Evolutionary conservation across 2,888 invertebrate genomes (phyloP), one percentile per base, ranked within the genome.

Genomic region (Amblyteles armatorius): DNA sequence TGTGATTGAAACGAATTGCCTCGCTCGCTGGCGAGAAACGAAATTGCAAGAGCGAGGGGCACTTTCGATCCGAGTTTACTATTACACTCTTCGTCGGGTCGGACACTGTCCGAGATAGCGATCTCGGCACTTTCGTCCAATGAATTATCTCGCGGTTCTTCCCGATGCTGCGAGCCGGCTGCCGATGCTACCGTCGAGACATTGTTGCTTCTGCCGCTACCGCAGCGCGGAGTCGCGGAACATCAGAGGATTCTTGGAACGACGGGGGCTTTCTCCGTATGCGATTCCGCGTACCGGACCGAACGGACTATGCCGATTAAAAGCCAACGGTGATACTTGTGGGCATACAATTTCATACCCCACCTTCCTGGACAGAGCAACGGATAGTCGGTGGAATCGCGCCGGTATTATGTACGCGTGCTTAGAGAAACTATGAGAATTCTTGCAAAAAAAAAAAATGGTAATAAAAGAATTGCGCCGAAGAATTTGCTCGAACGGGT

Each of bases 1-100:
- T 82, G 84, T 86, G 87, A 87, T 88, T 88, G 86, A 88, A 88
- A 87, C 86, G 82, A 87, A 83, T 81, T 86, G 87, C 88, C 82
- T 69, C 82, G 77, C 77, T 60, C 67, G 67, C 48, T 50, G 77
- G 78, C 83, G 86, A 82, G 85, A 87, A 85, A 87, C 86, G 73
- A 87, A 87, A 88, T 87, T 86, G 87, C 86, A 81, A 86, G 80
- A 87, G 84, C 84, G 71, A 63, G 71, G 22, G 29, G 67, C 76
- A 79, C 82, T 85, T 83, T 83, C 72, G 85, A 83, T 83, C 72
- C 79, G 67, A 77, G 52, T 82, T 50, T 85, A 77, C 76, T 29
- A 72, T 74, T 26, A 68, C 26, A 55, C 36, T 50, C 57, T 33
- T 7, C 26, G 44, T 67, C n/a, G n/a, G 22, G 44, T n/a, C 63